Conservation (phyloP, 2,888 invertebrate species). For the Lydus trimaculatus region DNA sequence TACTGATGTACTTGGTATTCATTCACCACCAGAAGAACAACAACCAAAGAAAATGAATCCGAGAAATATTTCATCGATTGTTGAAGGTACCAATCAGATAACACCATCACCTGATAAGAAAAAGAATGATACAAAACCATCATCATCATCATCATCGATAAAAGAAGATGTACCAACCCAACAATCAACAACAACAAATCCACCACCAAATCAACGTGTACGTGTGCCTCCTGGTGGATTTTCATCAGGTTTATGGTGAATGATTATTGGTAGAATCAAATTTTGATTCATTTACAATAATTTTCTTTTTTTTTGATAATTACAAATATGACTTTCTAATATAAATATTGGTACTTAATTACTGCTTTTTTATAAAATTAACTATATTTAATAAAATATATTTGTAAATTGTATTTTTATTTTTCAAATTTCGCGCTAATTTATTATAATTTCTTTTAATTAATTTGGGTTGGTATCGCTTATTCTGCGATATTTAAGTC, state of each 20-base stretch:
- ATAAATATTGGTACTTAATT: background rate
- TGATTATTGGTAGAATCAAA: background rate
- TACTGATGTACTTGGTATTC: slow-evolving; percentile 57
- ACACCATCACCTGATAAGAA: slow-evolving; percentile 7
- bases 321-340: background rate
- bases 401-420: background rate
- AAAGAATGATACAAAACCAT: background rate
- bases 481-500: background rate
- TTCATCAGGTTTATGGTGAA: slow-evolving; percentile 49
- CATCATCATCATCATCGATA: too few species aligned
- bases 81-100: slow-evolving; percentile 45
- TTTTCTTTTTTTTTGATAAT: background rate
- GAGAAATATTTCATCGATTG: slow-evolving; percentile 50
- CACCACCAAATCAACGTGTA: slow-evolving; percentile 24
- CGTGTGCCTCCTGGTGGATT: slow-evolving; percentile 51
- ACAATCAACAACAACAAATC: background rate
- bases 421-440: background rate
- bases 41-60: slow-evolving; percentile 41
- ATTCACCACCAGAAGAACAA: slow-evolving; percentile 32
- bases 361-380: background rate
- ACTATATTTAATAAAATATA: background rate
- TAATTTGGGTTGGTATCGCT: background rate
- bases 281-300: background rate
- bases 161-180: background rate
- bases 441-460: background rate